Base-by-base conservation (phyloP, 2,888 invertebrate species). In the Amphipoea oculea region DNA sequence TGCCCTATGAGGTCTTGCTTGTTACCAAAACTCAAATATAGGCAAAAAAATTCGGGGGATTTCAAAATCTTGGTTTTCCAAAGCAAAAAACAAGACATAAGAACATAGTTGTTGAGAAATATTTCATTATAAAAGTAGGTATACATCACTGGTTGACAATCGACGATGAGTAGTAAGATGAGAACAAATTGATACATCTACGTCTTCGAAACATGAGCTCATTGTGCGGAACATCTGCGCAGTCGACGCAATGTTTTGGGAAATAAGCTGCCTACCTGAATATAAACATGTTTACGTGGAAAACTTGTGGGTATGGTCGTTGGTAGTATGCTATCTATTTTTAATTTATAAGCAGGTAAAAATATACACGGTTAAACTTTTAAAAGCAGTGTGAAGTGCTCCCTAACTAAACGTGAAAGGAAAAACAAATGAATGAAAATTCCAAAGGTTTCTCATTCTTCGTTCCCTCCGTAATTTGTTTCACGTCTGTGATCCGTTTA, bases 201-300 rank as follows among this genome's bases (percentile, higher is more conserved):
- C 74, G 67, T 83, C 29, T 62, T 71, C 42, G 29, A 60, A 76
- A 20, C 6, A 36, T 45, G 45, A 65, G 70, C 68, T 78, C 71
- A 80, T 76, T 76, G 86, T 78, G 76, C 45, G 51, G 45, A 62
- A 65, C 73, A 73, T 85, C 76, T 85, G 62, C 66, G 14, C 42
- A 57, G 14, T 70, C 82, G 45, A 71, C 70, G 48, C 73, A 63
- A 78, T 79, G 78, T 82, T 82, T 87, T 75, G 48, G 48, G 57
- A 67, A 85, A 79, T 73, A 54, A 63, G 69, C 51, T 67, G 70
- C 54, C 69, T 60, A 66, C 29, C 29, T 73, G 71, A 75, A 77
- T 54, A 77, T 54, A 76, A 48, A 76, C 29, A 40, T 81, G 60
- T 63, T 84, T 67, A 42, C 60, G 67, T 71, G 62, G 54, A 81